phyloP scores from a whole-genome alignment of 1,140 invertebrate species.

The Drosophila nasuta region DNA sequence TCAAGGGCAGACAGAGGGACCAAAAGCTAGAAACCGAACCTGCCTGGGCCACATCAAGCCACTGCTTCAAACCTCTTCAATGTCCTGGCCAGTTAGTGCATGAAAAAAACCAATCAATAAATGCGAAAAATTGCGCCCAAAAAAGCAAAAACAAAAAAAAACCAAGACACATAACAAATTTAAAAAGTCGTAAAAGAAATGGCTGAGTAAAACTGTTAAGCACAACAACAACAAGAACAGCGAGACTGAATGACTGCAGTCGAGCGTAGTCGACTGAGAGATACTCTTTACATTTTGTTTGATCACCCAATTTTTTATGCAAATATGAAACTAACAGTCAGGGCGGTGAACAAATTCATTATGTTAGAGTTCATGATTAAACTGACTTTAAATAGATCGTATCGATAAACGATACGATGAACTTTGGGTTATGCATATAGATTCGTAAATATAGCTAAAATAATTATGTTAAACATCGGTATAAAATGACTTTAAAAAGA shows the following conservation, averaged over 20 bases:
- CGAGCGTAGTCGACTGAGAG: neutral
- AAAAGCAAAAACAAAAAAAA: slow-evolving; percentile 25
- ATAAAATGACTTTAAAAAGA: too few species aligned
- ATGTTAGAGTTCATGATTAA: too few species aligned
- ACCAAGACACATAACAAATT: slow-evolving; percentile 39
- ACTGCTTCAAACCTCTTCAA: neutral
- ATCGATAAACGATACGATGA: too few species aligned
- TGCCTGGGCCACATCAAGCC: too few species aligned
- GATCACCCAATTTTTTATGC: too few species aligned
- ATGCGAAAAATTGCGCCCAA: slow-evolving; percentile 43
- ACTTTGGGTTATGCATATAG: too few species aligned
- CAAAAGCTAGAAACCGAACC: slow-evolving; percentile 19
- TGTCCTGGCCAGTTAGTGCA: slow-evolving; percentile 7
- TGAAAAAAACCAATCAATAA: slow-evolving; percentile 68
- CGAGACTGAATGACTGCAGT: too few species aligned
- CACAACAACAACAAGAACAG: slow-evolving; percentile 18
- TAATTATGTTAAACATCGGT: too few species aligned
- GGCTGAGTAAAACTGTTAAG: slow-evolving; percentile 49
- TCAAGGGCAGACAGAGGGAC: slow-evolving; percentile 66
- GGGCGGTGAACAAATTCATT: too few species aligned
- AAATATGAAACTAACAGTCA: too few species aligned
- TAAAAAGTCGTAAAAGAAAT: slow-evolving; percentile 47
- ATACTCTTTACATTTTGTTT: neutral
- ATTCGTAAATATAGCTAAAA: too few species aligned
- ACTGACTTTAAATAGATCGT: too few species aligned